Evolutionary conservation across 1,140 invertebrate species (phyloP), one percentile per base, ranked within the genome.

Genomic region (Plodia interpunctella): DNA sequence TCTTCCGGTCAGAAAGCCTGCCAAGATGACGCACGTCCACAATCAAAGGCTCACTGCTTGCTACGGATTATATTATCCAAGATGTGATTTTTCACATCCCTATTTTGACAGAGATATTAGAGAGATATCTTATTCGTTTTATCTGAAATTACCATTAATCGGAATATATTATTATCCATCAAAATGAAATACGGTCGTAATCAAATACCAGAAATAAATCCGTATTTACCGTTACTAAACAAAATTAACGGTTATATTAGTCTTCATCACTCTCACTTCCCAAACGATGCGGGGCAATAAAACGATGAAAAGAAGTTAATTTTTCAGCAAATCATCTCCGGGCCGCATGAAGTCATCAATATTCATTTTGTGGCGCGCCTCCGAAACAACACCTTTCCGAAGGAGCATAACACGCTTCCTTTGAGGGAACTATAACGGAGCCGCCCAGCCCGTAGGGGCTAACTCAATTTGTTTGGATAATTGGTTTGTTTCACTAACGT

Each of bases 261-360:
- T 88, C 82, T 88, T 88, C 83, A 88, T 88, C 82, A 81, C 53
- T 30, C 64, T 25, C 68, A 72, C 62, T 76, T 74, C 70, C 72
- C 66, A 58, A 69, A 69, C 66, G 71, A 65, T 63, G 61, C 64
- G 54, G 67, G 61, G 78, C 83, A 83, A 87, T 87, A 87, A 87
- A 84, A 85, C 80, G 83, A 81, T 81, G 82, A 78, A 86, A 86
- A 84, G 83, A 83, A 83, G 75, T 78, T 78, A 87, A 87, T 86
- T 87, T 88, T 88, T 87, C 78, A 87, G 80, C 83, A 74, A 88
- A 87, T 88, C 83, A 88, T 88, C 83, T 87, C 82, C 81, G 86
- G 80, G 66, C 21, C 76, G n/a, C 76, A 83, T 86, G 74, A 80
- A 87, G 83, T 82, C 86, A 88, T 88, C 86, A 88, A 88, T 88